Evolutionary conservation across 2,888 invertebrate genomes (phyloP), one percentile per base, ranked within the genome.

Genomic region (Tipula helvola): DNA sequence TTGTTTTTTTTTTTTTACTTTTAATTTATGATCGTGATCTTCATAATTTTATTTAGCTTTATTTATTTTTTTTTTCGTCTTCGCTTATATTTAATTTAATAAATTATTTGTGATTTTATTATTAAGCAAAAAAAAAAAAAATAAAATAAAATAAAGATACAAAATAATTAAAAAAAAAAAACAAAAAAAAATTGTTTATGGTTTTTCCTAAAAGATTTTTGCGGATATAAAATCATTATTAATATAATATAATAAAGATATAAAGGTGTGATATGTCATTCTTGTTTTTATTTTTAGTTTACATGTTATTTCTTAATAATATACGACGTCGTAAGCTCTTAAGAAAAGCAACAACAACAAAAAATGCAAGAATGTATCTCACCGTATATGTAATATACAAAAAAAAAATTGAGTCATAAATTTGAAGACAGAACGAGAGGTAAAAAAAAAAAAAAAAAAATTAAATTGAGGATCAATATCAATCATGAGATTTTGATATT

Each of bases 21-120:
- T 71, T 71, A 71, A 71, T 71, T 71, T 71, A 71, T 71, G 71
- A 71, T 71, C 71, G 71, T 71, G 71, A 71, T 71, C 71, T 71
- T 71, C 71, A 71, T 71, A 71, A 71, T 71, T 71, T 71, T 71
- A 71, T 71, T 71, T 71, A 28, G n/a, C 5, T 52, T 28, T 28
- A 28, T 28, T 28, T 28, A 1, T 28, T 28, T 16, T 71, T 71
- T 71, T 71, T 71, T 71, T 71, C 71, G 28, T 71, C 71, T 71
- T 71, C 71, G 71, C 71, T 18, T 71, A 28, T 71, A 71, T 71
- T 71, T 71, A 71, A 71, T 71, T 71, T 71, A 71, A 71, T 71
- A 71, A 71, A 71, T 71, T 71, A 71, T 71, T 71, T 71, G 71
- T 71, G 71, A 71, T 71, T 71, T 71, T 71, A 71, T 71, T 71